Base-by-base conservation (phyloP, 2,888 invertebrate species). In the Dermolepida albohirtum region DNA sequence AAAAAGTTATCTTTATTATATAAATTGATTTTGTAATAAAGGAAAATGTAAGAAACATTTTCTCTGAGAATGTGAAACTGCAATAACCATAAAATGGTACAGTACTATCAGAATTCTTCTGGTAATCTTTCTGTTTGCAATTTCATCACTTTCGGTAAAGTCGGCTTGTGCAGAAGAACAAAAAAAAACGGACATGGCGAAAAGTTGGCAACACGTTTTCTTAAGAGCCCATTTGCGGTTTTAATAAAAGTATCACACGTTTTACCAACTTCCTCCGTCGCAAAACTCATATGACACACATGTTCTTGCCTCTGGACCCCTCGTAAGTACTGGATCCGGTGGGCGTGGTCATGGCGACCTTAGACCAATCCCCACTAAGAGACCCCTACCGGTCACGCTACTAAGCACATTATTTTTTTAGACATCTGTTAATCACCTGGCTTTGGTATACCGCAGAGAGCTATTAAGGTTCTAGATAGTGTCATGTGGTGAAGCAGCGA, bases 361-460 rank as follows among this genome's bases (percentile, higher is more conserved):
- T 65, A 69, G 66, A 65, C 72, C 74, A 74, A 74, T 74, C 71
- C 69, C 71, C 68, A 66, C 54, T 57, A 52, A 54, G 63, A 68
- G 71, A 68, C 70, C 73, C 75, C 74, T 76, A 73, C 75, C 67
- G 74, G 72, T 69, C 69, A 69, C 65, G 63, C 71, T 71, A 70
- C 72, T 72, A 75, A 76, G 73, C 73, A 69, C 71, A 69, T 71
- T 71, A 74, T 77, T 76, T 78, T 54, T 79, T 78, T 77, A 75
- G 76, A 79, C 79, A 79, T 78, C 79, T 80, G 80, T 79, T 79
- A 79, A 79, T 80, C 79, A 79, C 78, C 80, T 76, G 77, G 75
- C 74, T 74, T 72, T 76, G 75, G 64, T 75, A 76, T 73, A 75
- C 77, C 77, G 77, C 77, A 72, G 75, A 76, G 76, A 74, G 75